Conservation (phyloP, 2,888 invertebrate species). For the Drosophila quinaria region DNA sequence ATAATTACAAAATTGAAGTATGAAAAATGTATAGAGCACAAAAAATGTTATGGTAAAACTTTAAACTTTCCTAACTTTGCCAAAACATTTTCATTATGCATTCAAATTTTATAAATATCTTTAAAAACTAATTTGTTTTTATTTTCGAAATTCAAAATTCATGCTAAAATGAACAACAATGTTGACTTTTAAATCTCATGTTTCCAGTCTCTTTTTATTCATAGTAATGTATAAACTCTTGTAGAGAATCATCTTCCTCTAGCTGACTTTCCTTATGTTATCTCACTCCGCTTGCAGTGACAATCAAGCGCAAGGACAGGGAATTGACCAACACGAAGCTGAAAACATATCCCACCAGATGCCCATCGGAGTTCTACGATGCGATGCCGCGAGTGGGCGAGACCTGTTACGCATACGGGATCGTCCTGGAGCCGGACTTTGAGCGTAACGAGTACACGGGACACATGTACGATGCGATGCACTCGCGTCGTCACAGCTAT, state of each 20-base stretch:
- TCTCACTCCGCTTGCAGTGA: constrained; percentile 69
- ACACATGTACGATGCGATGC: constrained; percentile 67
- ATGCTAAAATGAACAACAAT: too few relatives aligned
- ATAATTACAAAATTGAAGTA: too few relatives aligned
- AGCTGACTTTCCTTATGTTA: background rate
- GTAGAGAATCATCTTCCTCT: background rate
- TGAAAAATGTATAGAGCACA: too few relatives aligned
- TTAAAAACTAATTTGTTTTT: too few relatives aligned
- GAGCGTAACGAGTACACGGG: constrained; percentile 86
- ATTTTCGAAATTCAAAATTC: too few relatives aligned
- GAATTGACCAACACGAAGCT: constrained; percentile 4
- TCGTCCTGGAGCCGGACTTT: constrained; percentile 87
- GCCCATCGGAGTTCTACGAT: constrained; percentile 71
- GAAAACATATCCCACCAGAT: constrained; percentile 55
- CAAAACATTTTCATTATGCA: too few relatives aligned
- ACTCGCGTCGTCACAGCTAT: constrained; percentile 85
- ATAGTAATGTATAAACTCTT: too few relatives aligned
- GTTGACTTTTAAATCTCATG: too few relatives aligned
- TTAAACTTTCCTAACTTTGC: too few relatives aligned
- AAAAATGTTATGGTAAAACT: too few relatives aligned
- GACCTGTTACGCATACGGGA: constrained; percentile 87
- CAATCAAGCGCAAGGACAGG: constrained; percentile 52
- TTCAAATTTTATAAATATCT: too few relatives aligned
- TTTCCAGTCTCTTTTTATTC: too few relatives aligned
- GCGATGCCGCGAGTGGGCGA: constrained; percentile 71